Base-by-base conservation (phyloP, 2,888 invertebrate genomes). In the Nymphalis c-album region DNA sequence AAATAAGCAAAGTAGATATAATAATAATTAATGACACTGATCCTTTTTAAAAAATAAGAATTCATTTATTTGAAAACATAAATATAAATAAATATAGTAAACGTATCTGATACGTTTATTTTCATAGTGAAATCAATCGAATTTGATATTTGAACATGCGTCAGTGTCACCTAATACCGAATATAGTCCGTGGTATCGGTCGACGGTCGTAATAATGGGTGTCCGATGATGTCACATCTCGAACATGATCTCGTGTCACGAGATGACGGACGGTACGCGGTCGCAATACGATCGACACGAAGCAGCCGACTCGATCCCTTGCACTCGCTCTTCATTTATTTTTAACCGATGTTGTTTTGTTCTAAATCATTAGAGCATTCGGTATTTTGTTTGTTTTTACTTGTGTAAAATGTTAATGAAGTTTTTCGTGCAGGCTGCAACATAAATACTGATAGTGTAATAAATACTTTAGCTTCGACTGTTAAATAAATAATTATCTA, bases 351-450 rank as follows among this genome's bases (percentile, higher is more conserved):
- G 68, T 59, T 65, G 51, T 64, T 64, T 65, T 65, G 58, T 62
- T 69, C 62, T 61, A 65, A 69, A 62, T 62, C 68, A 65, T 65
- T 65, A 69, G 61, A 47, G 58, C 59, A 65, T 55, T 65, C 51
- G 47, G 68, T 51, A 53, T 59, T 47, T 58, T 58, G 68, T 65
- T 65, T 62, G 65, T 65, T 69, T 69, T 62, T 46, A 58, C 58
- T 62, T 18, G 50, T 40, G 62, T 53, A 47, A 65, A 53, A 67
- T 58, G 45, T 67, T 67, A 67, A 67, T 67, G 50, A 67, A 62
- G 50, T 50, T 62, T 57, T 67, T 58, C 67, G 57, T 62, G 62
- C 58, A 46, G 35, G 31, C 58, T 51, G 45, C 57, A 45, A 31
- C 22, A 46, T 62, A 62, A 67, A 62, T 59, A 62, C 50, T 46